Base-by-base conservation (phyloP, 2,888 invertebrate genomes). In the Caenorhabditis zanzibari region DNA sequence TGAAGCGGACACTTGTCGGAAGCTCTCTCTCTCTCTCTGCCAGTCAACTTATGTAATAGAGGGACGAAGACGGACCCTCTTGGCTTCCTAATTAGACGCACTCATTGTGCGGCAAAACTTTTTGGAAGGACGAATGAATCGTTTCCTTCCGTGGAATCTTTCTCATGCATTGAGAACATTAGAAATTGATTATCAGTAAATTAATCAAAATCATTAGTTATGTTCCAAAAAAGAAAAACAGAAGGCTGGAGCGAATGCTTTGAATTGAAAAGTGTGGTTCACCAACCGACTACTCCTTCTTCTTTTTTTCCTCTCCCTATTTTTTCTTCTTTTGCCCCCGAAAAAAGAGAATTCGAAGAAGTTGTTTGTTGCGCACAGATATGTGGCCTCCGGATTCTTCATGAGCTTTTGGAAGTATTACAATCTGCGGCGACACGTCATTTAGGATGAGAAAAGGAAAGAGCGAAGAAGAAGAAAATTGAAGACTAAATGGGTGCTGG, bases 31-130 rank as follows among this genome's bases (percentile, higher is more conserved):
- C n/a, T 26, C 71, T 56, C 26, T 49, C 38, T 68, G 63, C 64
- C 56, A 71, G 71, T 64, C 71, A 64, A 71, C 79, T 79, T 79
- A 79, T 79, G 79, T 79, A 79, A 79, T 79, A 72, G 79, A 79
- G 63, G 64, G 52, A 41, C 6, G 56, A 47, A 56, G 56, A 38
- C 12, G 66, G 71, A 19, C 64, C 79, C 77, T 77, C 71, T 71
- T 22, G 44, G 71, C 71, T 79, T 68, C 71, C 79, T 79, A 79
- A 79, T 79, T 79, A 79, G 79, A 63, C 71, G 64, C 54, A 71
- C 77, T 77, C 77, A 58, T 59, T 68, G 61, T 58, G 75, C 59
- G 61, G 22, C 44, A 22, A 35, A 47, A 47, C 7, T 47, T 47
- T 47, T 47, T 47, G 59, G 9, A 7, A 47, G 0, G 26, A 71